These are phyloP conservation scores for Tenthredo distinguenda DNA, from an alignment of 2,888 invertebrate genomes.

Conservation along the genomic window DNA sequence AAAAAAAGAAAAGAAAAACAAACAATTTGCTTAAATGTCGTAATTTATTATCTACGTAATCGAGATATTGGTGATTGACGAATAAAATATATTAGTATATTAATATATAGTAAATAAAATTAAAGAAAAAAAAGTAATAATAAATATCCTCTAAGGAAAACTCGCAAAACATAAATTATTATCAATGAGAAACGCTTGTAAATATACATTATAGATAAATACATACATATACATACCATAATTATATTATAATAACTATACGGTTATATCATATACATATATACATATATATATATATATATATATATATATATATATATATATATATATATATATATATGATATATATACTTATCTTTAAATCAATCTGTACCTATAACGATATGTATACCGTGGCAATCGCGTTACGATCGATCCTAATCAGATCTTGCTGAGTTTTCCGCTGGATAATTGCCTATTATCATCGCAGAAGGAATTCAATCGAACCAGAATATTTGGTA, in stretches of 20 bases:
- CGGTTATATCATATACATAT: neutral
- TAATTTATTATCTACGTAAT: neutral
- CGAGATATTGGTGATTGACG: constrained; percentile 2
- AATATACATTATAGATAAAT: constrained; percentile 25
- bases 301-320: too few species aligned
- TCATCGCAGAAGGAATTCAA: neutral
- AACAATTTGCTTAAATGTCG: neutral
- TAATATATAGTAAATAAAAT: neutral
- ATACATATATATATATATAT: too few species aligned
- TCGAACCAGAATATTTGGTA: neutral
- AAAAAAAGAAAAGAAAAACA: neutral
- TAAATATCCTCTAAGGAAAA: neutral
- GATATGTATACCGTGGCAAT: constrained; percentile 3
- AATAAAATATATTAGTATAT: neutral
- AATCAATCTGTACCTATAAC: neutral
- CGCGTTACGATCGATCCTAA: neutral
- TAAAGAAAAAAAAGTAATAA: neutral
- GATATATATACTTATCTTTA: neutral
- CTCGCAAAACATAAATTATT: neutral
- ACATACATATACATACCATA: constrained; percentile 36
- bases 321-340: too few species aligned
- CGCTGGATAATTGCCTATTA: neutral
- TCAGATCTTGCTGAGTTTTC: neutral
- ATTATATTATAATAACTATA: constrained; percentile 14
- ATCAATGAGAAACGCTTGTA: constrained; percentile 3